Percentiles rank a stretch among this genome's conserved stretches.
phyloP scores from a whole-genome alignment of 2,113 vertebrate species.

The Neolamprologus caudopunctatus region DNA sequence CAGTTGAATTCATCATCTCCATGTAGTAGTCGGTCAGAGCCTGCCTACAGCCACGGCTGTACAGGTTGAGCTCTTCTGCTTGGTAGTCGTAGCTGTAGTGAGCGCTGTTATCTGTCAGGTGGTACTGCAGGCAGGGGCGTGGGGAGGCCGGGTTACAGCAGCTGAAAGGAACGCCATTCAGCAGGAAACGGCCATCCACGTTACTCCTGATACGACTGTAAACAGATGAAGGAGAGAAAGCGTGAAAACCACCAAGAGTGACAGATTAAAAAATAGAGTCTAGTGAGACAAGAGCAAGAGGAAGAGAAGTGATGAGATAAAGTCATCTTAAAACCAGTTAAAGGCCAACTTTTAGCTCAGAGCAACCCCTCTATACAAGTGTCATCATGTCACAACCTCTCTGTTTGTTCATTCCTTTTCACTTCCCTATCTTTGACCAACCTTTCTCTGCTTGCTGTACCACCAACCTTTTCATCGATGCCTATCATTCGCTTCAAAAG shows the following conservation, averaged over 20 bases:
- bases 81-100: constrained; percentile 77
- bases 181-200: constrained; percentile 74
- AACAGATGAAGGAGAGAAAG: background rate
- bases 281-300: background rate
- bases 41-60: constrained; percentile 71
- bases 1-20: constrained; percentile 74
- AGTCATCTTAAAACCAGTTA: background rate
- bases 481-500: background rate
- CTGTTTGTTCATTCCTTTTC: background rate
- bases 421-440: constrained; percentile 16
- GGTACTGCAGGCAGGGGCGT: constrained; percentile 74
- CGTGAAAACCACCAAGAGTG: background rate
- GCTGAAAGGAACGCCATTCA: constrained; percentile 78
- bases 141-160: constrained; percentile 79
- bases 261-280: background rate
- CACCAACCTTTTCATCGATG: background rate
- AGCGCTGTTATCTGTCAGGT: constrained; percentile 71
- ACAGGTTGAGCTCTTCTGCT: constrained; percentile 75
- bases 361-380: background rate
- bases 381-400: background rate
- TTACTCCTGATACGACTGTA: constrained; percentile 77
- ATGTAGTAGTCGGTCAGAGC: constrained; percentile 75
- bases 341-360: background rate
- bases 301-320: background rate
- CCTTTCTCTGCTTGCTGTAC: background rate